Percentiles rank a stretch among this genome's conserved stretches.
Evolutionary conservation across 2,888 invertebrate genomes (phyloP).

Genomic region (Sesamia inferens): DNA sequence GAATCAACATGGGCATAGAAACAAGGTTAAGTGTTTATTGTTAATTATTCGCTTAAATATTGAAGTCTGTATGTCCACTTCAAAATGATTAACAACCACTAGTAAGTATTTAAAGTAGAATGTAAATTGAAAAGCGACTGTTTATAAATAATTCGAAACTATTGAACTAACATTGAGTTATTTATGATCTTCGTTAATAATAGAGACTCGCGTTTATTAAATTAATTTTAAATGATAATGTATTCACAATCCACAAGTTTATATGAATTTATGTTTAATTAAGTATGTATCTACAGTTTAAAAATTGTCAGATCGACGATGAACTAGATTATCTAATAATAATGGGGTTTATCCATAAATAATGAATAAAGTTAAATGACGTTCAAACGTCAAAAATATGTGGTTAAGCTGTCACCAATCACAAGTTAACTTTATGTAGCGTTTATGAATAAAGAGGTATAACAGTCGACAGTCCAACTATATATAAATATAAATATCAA

Average conservation of each 20-base stretch:
- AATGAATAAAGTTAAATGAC: no score
- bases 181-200: constrained; percentile 20
- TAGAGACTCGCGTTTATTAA: constrained; percentile 6
- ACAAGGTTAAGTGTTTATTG: no score
- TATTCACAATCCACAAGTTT: background rate
- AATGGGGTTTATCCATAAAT: no score
- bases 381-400: no score
- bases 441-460: no score
- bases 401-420: no score
- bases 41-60: background rate
- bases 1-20: no score
- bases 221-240: constrained; percentile 6
- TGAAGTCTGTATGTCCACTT: background rate
- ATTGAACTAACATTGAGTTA: constrained; percentile 10
- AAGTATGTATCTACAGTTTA: background rate
- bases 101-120: background rate
- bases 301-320: no score
- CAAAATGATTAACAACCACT: constrained; percentile 7
- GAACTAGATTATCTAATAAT: no score
- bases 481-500: no score
- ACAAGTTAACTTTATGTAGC: no score
- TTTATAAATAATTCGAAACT: constrained; percentile 2
- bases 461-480: no score
- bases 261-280: background rate
- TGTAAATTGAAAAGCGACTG: constrained; percentile 6